phyloP scores from a whole-genome alignment of 2,797 vertebrate genomes.

The Pantherophis alleghaniensis region DNA sequence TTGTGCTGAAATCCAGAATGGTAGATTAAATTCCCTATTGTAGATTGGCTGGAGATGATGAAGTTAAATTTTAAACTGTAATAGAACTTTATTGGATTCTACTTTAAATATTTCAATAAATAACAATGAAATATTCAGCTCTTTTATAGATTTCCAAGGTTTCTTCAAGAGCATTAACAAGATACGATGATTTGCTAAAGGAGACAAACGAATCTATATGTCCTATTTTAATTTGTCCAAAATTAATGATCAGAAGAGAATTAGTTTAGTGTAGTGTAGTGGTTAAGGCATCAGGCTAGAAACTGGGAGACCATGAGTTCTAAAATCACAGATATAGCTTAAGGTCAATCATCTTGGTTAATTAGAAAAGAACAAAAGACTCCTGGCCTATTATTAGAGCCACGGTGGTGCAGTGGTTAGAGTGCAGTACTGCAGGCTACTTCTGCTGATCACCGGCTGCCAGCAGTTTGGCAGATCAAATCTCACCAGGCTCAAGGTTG shows the following conservation, averaged over 20 bases:
- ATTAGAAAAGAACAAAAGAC: not conserved
- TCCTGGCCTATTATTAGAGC: not conserved
- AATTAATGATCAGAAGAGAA: not conserved
- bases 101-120: not conserved
- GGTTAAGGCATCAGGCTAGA: not conserved
- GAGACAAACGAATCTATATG: not conserved
- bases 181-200: not conserved
- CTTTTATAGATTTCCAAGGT: not conserved
- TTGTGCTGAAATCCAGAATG: not conserved
- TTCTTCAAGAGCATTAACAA: not conserved
- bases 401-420: too few relatives aligned
- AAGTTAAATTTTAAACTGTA: not conserved
- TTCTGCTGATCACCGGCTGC: too few relatives aligned
- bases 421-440: too few relatives aligned
- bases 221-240: not conserved
- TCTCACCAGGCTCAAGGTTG: too few relatives aligned
- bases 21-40: not conserved
- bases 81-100: not conserved
- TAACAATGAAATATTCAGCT: slow-evolving; percentile 8
- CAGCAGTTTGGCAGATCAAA: too few relatives aligned
- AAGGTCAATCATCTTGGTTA: not conserved
- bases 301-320: not conserved
- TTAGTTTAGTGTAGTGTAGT: not conserved
- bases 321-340: not conserved
- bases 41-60: not conserved